phyloP scores from a whole-genome alignment of 2,113 vertebrate genomes.

The Petroica traversi region DNA sequence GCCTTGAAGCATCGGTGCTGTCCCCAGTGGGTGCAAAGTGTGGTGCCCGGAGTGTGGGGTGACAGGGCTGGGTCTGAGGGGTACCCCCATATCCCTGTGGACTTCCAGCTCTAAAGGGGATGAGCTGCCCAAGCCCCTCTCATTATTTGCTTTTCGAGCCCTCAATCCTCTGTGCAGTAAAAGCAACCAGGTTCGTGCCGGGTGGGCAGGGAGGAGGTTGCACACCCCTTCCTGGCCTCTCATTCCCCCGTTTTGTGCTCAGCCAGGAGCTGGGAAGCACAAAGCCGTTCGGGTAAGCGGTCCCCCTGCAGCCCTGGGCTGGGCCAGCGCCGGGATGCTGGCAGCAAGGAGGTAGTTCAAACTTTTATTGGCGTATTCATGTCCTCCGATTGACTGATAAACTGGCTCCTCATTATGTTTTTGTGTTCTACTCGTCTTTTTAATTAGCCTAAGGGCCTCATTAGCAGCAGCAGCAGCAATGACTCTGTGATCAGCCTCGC shows the following conservation, averaged over 20 bases:
- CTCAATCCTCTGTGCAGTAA: neutral
- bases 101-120: neutral
- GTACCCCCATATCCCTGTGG: accelerated
- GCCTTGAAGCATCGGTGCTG: neutral
- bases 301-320: neutral
- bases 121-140: neutral
- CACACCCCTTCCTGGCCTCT: accelerated
- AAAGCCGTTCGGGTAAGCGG: neutral
- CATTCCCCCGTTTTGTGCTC: accelerated
- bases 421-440: conserved; percentile 65
- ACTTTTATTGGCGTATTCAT: conserved; percentile 47
- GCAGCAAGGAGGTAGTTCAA: neutral
- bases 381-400: conserved; percentile 67
- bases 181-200: neutral
- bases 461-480: conserved; percentile 54
- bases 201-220: neutral
- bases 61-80: neutral
- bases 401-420: conserved; percentile 63
- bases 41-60: accelerated
- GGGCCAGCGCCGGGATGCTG: neutral
- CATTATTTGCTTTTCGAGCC: accelerated
- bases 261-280: neutral
- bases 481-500: conserved; percentile 61
- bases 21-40: accelerated
- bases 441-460: conserved; percentile 73